phyloP scores from a whole-genome alignment of 37 sponge, comb jelly and placozoan species.

The Mnemiopsis leidyi region DNA sequence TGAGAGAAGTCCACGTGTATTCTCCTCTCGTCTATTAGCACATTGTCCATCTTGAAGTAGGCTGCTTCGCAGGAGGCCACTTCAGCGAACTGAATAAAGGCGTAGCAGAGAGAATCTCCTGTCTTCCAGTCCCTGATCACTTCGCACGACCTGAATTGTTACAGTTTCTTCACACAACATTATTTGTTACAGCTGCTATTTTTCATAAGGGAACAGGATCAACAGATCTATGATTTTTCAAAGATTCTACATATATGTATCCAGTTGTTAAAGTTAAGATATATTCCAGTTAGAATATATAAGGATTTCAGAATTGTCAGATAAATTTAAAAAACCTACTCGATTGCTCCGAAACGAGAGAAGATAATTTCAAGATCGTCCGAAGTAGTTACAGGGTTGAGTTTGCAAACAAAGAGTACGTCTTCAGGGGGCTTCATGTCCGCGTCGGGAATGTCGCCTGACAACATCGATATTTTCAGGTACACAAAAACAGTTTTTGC shows the following conservation, averaged over 20 bases:
- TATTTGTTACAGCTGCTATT: no score
- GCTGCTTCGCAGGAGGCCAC: constrained; percentile 93
- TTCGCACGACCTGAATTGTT: constrained; percentile 76
- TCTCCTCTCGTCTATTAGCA: constrained; percentile 93
- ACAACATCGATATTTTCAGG: background rate
- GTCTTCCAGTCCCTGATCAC: constrained; percentile 94
- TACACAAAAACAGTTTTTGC: no score
- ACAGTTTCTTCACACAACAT: no score
- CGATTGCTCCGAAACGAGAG: constrained; percentile 92
- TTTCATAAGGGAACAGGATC: no score
- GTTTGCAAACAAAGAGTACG: constrained; percentile 96
- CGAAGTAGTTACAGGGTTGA: constrained; percentile 89
- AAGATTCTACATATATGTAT: no score
- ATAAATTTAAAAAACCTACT: no score
- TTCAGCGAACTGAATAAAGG: constrained; percentile 94
- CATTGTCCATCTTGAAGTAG: constrained; percentile 99
- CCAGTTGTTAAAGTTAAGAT: no score
- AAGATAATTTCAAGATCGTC: constrained; percentile 98
- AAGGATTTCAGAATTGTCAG: no score
- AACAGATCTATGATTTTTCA: no score
- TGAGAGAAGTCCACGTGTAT: constrained; percentile 99
- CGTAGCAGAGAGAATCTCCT: constrained; percentile 96
- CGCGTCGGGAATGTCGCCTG: constrained; percentile 94
- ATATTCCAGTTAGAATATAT: no score
- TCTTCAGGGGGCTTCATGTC: constrained; percentile 97